Evolutionary conservation across 1,140 invertebrate species (phyloP), one percentile per base, ranked within the genome.

Genomic region (Homarus americanus): DNA sequence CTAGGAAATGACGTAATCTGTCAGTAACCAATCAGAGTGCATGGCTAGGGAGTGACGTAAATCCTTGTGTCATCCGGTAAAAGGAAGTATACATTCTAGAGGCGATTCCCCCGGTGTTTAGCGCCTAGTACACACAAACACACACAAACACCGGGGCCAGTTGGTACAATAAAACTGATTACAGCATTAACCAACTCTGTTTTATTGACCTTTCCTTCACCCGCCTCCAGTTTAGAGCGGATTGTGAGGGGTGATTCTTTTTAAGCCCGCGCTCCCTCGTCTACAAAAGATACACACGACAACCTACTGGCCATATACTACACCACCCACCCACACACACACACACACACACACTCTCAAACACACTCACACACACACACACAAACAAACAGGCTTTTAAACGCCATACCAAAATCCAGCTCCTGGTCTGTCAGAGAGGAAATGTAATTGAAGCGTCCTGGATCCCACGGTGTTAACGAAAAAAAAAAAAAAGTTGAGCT

Each of bases 131-230:
- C n/a, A n/a, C n/a, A n/a, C n/a, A n/a, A n/a, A n/a, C n/a, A n/a
- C n/a, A n/a, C n/a, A n/a, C 12, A 28, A 41, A 24, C 24, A 10
- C 75, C 78, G 20, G 41, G 44, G 78, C 4, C 78, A 80, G 44
- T 49, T 53, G 17, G 78, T 32, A 53, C 10, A 80, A 80, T 80
- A 80, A 80, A 76, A 80, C 10, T 80, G 44, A 80, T 80, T 53
- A 80, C 44, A 80, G n/a, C 41, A 28, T 53, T 15, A 80, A n/a
- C n/a, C 41, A 69, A 15, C 34, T 40, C 69, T 85, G 66, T 85
- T 85, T 85, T 49, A 85, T 85, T 85, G 82, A 73, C 82, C 82
- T 85, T 85, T 85, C 82, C 82, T 38, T 17, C 15, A 80, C 78
- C 78, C 44, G 20, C 78, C 78, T 80, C 78, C 38, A 41, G 78